Base-by-base conservation (phyloP, 2,113 vertebrate species). In the Oryzias melastigma region DNA sequence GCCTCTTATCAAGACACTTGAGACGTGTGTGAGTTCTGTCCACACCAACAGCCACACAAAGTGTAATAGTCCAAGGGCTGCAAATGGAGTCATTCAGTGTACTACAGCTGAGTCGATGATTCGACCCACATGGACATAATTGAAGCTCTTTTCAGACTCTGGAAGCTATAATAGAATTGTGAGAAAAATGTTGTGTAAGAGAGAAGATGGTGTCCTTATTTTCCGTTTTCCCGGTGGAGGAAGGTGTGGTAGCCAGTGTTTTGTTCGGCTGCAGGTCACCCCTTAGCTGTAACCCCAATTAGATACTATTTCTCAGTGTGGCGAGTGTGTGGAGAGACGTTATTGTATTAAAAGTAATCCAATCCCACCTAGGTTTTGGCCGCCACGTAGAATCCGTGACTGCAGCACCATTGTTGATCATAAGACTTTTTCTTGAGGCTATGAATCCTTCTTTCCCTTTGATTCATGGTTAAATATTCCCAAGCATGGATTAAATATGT, bases 271-370 rank as follows among this genome's bases (percentile, higher is more conserved):
- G 22, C 8, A 40, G 60, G 59, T 61, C 57, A 40, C 48, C 45
- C 20, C 58, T 65, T 60, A 22, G 55, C 41, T 25, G 60, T 61
- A 71, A 64, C 56, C 52, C 52, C 5, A 53, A 67, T 77, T 71
- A 75, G 45, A 74, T 64, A 48, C 50, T 56, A 49, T 80, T 73
- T 67, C 68, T 67, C 47, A 70, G 58, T 45, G 61, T 52, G 72
- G 27, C 61, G 35, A 35, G 35, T 12, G 35, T 35, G 35, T 35
- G 3, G 35, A 35, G 7, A 35, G 41, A 65, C 73, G 65, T 65
- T 60, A 75, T 73, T 75, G 65, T 49, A 48, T 75, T 75, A 71
- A 27, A 69, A n/a, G 54, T 59, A 66, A 82, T 74, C 58, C 69
- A 61, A 80, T 83, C 71, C 35, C 67, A 44, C 48, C 49, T 53